Conservation (phyloP, 2,113 vertebrate species). For the Etheostoma cragini region DNA sequence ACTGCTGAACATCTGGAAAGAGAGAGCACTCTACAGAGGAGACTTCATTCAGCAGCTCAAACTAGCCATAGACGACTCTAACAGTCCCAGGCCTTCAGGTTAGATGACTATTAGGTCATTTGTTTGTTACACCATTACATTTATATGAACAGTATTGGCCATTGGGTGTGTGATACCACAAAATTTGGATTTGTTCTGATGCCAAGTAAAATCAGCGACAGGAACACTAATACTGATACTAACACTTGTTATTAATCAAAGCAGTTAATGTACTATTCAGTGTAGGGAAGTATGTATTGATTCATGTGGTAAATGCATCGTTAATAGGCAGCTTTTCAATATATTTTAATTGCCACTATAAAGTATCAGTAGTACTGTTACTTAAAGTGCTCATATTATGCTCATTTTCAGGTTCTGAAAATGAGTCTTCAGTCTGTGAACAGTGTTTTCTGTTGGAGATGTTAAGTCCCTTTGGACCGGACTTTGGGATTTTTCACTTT, state of each 20-base stretch:
- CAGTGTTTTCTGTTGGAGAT: too few relatives aligned
- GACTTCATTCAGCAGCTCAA: slow-evolving; percentile 98
- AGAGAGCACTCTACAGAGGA: slow-evolving; percentile 91
- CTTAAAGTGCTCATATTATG: too few relatives aligned
- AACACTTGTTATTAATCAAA: not conserved
- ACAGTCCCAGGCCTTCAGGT: slow-evolving; percentile 94
- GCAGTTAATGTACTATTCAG: not conserved
- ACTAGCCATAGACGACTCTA: slow-evolving; percentile 95
- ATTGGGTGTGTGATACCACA: not conserved
- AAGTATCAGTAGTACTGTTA: too few relatives aligned
- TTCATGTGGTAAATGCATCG: not conserved
- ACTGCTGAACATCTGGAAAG: slow-evolving; percentile 98
- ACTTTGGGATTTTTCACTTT: too few relatives aligned
- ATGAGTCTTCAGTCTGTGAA: too few relatives aligned
- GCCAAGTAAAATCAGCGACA: not conserved
- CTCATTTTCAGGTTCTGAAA: too few relatives aligned
- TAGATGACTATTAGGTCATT: slow-evolving; percentile 9
- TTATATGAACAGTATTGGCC: not conserved
- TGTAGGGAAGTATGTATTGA: not conserved
- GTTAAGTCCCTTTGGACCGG: too few relatives aligned
- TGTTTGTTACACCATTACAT: not conserved
- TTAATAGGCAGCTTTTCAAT: not conserved
- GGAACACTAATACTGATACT: not conserved
- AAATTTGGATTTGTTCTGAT: too few relatives aligned
- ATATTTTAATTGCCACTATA: too few relatives aligned